phyloP scores from a whole-genome alignment of 2,797 vertebrate genomes.

The Acrocephalus scirpaceus region DNA sequence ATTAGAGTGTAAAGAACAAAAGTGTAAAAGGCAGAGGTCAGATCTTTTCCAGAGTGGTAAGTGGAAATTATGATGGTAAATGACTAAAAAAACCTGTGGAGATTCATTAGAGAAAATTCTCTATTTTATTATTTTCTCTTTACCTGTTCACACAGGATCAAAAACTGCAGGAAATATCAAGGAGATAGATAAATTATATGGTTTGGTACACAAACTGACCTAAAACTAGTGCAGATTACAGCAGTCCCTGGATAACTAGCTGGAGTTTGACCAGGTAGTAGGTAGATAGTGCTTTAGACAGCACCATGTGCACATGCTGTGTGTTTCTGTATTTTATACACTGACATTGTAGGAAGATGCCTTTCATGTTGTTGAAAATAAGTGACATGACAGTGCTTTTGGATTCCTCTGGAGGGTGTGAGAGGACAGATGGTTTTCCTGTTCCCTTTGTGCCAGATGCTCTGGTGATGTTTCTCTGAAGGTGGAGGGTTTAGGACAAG shows the following conservation, averaged over 20 bases:
- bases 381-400: fast-evolving
- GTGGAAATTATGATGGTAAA: background rate
- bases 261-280: background rate
- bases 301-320: fast-evolving
- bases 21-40: background rate
- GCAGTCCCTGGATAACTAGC: background rate
- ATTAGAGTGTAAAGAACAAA: background rate
- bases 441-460: background rate
- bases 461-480: background rate
- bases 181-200: background rate
- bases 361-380: background rate
- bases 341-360: background rate
- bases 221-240: background rate
- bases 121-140: background rate
- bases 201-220: background rate
- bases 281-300: background rate
- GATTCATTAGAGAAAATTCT: background rate
- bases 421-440: background rate
- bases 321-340: background rate
- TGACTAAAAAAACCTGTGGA: background rate
- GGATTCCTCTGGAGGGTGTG: background rate
- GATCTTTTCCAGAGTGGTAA: background rate
- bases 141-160: background rate
- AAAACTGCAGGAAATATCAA: background rate
- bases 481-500: background rate